Conservation (phyloP, 2,797 vertebrate genomes). For the Pseudopleuronectes americanus region DNA sequence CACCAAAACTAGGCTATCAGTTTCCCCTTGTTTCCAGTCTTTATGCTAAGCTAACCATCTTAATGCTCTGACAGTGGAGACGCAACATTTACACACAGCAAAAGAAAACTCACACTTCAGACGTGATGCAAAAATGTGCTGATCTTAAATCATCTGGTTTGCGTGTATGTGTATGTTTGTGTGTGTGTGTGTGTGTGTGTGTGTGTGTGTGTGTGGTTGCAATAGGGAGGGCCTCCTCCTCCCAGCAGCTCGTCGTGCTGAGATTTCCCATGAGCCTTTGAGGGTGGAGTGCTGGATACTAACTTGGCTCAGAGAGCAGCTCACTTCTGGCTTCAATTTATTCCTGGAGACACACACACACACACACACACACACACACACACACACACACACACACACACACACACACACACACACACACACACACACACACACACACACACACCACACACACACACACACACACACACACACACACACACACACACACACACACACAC, state of each 20-base stretch:
- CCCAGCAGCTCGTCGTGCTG: constrained; percentile 53
- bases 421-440: constrained; percentile 37
- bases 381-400: constrained; percentile 37
- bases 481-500: constrained; percentile 37
- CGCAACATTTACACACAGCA: too few relatives aligned
- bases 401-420: constrained; percentile 31
- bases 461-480: constrained; percentile 32
- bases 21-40: too few relatives aligned
- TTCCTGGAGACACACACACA: constrained; percentile 74
- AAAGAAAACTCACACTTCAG: too few relatives aligned
- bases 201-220: constrained; percentile 17
- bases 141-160: too few relatives aligned
- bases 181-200: neutral
- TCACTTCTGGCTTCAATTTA: constrained; percentile 90
- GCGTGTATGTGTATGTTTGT: too few relatives aligned
- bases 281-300: constrained; percentile 75
- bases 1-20: too few relatives aligned
- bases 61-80: too few relatives aligned
- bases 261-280: constrained; percentile 82
- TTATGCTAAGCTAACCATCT: too few relatives aligned
- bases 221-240: constrained; percentile 35
- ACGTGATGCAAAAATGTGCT: too few relatives aligned
- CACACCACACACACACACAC: too few relatives aligned
- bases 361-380: constrained; percentile 34
- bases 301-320: constrained; percentile 80